Conservation (phyloP, 2,797 vertebrate genomes). For the Mastacembelus armatus region DNA sequence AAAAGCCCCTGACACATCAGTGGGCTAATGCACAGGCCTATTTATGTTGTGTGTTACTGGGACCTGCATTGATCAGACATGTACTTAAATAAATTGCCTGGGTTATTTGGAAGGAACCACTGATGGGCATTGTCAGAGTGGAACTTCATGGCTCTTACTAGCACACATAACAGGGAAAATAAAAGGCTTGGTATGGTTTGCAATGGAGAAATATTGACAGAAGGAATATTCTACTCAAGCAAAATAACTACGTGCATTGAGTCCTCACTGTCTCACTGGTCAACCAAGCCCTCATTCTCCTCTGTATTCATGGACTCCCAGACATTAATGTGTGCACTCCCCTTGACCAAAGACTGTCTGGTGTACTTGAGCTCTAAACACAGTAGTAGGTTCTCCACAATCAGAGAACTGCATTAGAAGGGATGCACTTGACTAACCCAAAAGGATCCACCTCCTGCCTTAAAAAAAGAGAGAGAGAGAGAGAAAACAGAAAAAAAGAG, state of each 20-base stretch:
- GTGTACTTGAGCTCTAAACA: conserved; percentile 76
- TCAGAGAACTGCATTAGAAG: conserved; percentile 42
- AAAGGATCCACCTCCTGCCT: conserved; percentile 23
- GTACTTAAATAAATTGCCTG: conserved; percentile 83
- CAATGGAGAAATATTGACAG: background rate
- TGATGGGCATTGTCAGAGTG: conserved; percentile 51
- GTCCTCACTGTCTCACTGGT: conserved; percentile 33
- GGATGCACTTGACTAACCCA: conserved; percentile 36
- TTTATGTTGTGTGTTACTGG: conserved; percentile 72
- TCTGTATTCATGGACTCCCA: conserved; percentile 34
- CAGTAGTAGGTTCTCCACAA: conserved; percentile 32
- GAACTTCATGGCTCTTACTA: conserved; percentile 15
- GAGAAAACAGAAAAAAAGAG: conserved; percentile 40
- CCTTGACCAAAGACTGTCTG: conserved; percentile 69
- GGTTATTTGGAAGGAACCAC: conserved; percentile 68
- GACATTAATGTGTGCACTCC: conserved; percentile 62
- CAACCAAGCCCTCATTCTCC: conserved; percentile 42
- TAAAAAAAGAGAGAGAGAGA: too few species aligned
- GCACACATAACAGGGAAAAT: background rate
- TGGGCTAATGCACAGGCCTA: conserved; percentile 68
- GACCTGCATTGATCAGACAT: conserved; percentile 80
- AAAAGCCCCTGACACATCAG: conserved; percentile 66
- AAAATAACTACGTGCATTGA: conserved; percentile 6
- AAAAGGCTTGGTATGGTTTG: background rate
- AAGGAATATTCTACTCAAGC: background rate